Percentiles rank a stretch among this genome's conserved stretches.
Conservation (phyloP, 2,888 invertebrate genomes). For the Mactromeris polynyma region DNA sequence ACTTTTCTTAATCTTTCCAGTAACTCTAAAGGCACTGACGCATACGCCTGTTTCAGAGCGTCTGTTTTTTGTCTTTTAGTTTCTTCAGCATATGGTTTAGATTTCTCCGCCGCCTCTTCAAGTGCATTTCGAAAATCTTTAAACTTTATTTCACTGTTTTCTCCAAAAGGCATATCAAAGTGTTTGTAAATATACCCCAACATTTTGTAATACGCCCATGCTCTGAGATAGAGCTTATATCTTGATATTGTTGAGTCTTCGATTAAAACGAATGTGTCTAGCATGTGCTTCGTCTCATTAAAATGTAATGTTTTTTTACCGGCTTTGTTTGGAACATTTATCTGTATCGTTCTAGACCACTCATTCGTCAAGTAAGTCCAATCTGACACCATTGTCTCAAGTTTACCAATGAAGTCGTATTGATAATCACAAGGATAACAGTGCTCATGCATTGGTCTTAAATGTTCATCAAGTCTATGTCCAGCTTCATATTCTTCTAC, state of each 20-base stretch:
- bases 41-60: constrained; percentile 1
- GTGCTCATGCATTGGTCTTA: not conserved
- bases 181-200: not conserved
- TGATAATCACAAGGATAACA: not conserved
- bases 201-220: not conserved
- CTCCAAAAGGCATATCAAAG: not conserved
- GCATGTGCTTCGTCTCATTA: not conserved
- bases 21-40: not conserved
- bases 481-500: not conserved
- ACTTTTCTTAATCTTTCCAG: constrained; percentile 9
- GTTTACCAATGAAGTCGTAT: not conserved
- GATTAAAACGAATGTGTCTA: not conserved
- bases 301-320: not conserved
- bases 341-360: not conserved
- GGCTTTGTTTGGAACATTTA: not conserved
- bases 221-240: not conserved
- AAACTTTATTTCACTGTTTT: not conserved
- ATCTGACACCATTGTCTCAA: not conserved
- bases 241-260: not conserved
- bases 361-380: not conserved
- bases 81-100: not conserved
- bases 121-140: not conserved
- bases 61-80: not conserved
- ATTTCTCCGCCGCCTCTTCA: not conserved
- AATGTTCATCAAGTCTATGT: not conserved